phyloP scores from a whole-genome alignment of 2,113 vertebrate species.

The Mobula birostris region DNA sequence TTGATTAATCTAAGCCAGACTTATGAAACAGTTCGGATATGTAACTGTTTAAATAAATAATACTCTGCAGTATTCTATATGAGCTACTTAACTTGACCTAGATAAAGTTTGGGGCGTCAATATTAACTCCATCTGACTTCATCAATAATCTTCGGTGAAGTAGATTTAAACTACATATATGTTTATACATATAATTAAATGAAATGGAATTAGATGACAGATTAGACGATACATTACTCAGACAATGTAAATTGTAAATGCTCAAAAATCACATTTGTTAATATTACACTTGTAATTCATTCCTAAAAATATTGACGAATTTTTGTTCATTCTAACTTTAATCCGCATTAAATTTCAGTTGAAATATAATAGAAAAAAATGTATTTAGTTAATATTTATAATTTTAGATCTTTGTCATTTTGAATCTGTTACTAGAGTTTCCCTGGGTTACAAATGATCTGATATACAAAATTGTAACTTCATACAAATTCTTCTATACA shows the following conservation, averaged over 20 bases:
- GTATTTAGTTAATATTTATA: no score
- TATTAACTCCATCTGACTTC: not conserved
- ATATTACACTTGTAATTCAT: no score
- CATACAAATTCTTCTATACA: no score
- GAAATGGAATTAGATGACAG: not conserved
- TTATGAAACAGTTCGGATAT: not conserved
- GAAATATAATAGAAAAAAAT: no score
- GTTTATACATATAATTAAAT: not conserved
- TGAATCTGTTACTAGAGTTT: no score
- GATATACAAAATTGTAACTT: no score
- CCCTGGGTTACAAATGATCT: no score
- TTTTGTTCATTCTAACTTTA: not conserved
- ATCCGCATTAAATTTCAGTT: not conserved
- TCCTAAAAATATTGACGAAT: no score
- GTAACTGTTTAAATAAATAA: not conserved
- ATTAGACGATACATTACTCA: not conserved
- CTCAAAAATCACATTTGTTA: no score
- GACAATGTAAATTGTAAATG: no score
- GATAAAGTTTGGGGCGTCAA: not conserved
- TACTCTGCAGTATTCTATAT: not conserved
- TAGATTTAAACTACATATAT: not conserved
- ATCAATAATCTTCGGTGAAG: not conserved
- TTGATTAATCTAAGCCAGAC: not conserved
- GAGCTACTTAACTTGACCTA: not conserved
- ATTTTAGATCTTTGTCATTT: no score